Conservation (phyloP, 2,113 vertebrate genomes). For the Anolis carolinensis region DNA sequence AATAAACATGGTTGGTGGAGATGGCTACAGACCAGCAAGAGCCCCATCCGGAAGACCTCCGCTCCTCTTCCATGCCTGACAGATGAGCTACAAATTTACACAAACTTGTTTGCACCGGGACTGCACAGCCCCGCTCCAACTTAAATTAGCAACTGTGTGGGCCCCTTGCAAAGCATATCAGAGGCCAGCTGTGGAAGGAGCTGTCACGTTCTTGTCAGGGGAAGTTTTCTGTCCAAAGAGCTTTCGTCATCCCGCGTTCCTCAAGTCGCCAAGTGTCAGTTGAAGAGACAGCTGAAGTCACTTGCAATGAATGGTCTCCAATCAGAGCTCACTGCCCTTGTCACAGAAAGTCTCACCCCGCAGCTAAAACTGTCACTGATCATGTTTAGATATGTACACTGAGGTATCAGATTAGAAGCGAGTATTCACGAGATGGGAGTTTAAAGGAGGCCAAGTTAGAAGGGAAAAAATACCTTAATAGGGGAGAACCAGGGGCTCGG, state of each 20-base stretch:
- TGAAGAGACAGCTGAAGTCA: constrained; percentile 94
- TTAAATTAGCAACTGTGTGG: constrained; percentile 87
- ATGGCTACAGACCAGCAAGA: constrained; percentile 66
- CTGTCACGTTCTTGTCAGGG: constrained; percentile 94
- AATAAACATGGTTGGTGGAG: constrained; percentile 73
- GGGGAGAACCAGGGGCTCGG: constrained; percentile 67
- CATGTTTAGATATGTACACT: constrained; percentile 84
- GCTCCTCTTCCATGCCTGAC: constrained; percentile 69
- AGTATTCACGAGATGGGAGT: constrained; percentile 80
- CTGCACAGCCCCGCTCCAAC: constrained; percentile 75
- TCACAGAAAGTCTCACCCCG: constrained; percentile 90
- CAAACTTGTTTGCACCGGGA: constrained; percentile 72
- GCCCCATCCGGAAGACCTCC: constrained; percentile 56
- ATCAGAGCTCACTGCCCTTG: constrained; percentile 93
- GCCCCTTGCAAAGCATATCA: constrained; percentile 82
- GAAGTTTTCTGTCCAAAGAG: constrained; percentile 96
- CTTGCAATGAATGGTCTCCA: constrained; percentile 95
- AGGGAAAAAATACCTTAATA: constrained; percentile 81
- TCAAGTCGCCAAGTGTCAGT: constrained; percentile 94
- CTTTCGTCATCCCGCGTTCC: constrained; percentile 86
- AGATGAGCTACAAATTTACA: constrained; percentile 70
- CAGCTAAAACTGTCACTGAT: constrained; percentile 89
- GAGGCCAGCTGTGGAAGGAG: constrained; percentile 89
- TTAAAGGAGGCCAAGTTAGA: constrained; percentile 85
- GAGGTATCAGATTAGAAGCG: constrained; percentile 84